phyloP scores from a whole-genome alignment of 2,888 invertebrate species.

The Phortica magna region DNA sequence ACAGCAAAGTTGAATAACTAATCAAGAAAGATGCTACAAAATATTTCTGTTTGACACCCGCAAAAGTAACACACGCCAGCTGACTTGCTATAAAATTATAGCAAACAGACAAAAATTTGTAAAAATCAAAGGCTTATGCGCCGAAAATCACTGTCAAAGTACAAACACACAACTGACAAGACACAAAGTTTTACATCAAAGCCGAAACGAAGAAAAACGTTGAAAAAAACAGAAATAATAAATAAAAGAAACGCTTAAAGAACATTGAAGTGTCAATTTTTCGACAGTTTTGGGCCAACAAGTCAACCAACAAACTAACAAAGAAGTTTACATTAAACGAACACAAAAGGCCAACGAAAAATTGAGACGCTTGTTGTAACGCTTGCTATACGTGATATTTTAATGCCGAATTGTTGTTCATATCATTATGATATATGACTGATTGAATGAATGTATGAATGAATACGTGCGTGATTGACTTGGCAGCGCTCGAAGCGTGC shows the following conservation, averaged over 20 bases:
- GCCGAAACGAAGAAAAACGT: neutral
- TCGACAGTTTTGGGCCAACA: constrained; percentile 55
- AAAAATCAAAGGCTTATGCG: neutral
- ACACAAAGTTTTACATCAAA: constrained; percentile 11
- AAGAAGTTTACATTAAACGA: constrained; percentile 8
- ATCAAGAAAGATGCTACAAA: neutral
- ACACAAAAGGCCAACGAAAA: neutral
- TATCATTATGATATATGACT: constrained; percentile 15
- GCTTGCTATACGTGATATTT: constrained; percentile 46
- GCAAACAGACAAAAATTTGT: neutral
- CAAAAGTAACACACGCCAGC: neutral
- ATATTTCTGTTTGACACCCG: neutral
- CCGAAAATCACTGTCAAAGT: neutral
- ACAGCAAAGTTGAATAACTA: neutral
- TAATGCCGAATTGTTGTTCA: constrained; percentile 35
- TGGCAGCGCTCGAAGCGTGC: neutral
- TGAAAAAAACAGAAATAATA: neutral
- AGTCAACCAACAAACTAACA: constrained; percentile 42
- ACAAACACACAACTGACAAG: neutral
- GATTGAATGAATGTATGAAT: constrained; percentile 7
- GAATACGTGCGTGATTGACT: constrained; percentile 37
- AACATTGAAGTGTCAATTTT: constrained; percentile 54
- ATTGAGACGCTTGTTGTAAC: neutral
- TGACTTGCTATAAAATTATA: neutral
- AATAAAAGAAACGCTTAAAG: constrained; percentile 37